phyloP scores from a whole-genome alignment of 2,888 invertebrate genomes.

The Acanthosoma haemorrhoidale region DNA sequence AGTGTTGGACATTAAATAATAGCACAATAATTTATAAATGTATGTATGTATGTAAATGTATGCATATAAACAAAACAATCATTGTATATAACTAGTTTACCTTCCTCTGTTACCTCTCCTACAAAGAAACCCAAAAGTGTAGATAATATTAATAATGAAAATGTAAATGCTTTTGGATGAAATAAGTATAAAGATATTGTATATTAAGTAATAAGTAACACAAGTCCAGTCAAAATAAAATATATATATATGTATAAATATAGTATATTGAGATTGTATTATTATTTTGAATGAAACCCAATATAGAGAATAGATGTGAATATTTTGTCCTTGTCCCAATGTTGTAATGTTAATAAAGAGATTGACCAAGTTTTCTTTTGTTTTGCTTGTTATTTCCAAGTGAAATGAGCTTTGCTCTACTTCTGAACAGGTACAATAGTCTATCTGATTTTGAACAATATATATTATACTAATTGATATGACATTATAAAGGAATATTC shows the following conservation, averaged over 20 bases:
- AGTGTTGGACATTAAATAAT: slow-evolving; percentile 7
- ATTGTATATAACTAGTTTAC: slow-evolving; percentile 19
- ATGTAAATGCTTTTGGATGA: slow-evolving; percentile 25
- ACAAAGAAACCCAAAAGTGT: slow-evolving; percentile 10
- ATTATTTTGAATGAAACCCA: slow-evolving; percentile 28
- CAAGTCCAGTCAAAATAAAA: slow-evolving; percentile 24
- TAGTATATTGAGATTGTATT: slow-evolving; percentile 25
- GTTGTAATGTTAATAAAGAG: slow-evolving; percentile 22
- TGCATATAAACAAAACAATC: slow-evolving; percentile 21
- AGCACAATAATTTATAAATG: slow-evolving; percentile 21
- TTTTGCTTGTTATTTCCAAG: background rate
- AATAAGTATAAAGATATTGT: slow-evolving; percentile 11
- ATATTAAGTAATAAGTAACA: slow-evolving; percentile 11
- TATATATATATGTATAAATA: slow-evolving; percentile 21
- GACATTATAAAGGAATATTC: too few relatives aligned
- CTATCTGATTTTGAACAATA: too few relatives aligned
- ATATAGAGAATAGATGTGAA: slow-evolving; percentile 28
- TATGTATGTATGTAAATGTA: slow-evolving; percentile 10
- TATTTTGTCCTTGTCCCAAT: slow-evolving; percentile 26
- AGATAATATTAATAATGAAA: slow-evolving; percentile 11
- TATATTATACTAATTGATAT: too few relatives aligned
- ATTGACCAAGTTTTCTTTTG: slow-evolving; percentile 21
- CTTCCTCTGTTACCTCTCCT: slow-evolving; percentile 3
- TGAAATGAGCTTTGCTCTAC: too few relatives aligned
- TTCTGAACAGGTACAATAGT: too few relatives aligned